Percentiles rank a stretch among this genome's conserved stretches.
phyloP scores from a whole-genome alignment of 2,113 vertebrate genomes.

The Pao palembangensis region DNA sequence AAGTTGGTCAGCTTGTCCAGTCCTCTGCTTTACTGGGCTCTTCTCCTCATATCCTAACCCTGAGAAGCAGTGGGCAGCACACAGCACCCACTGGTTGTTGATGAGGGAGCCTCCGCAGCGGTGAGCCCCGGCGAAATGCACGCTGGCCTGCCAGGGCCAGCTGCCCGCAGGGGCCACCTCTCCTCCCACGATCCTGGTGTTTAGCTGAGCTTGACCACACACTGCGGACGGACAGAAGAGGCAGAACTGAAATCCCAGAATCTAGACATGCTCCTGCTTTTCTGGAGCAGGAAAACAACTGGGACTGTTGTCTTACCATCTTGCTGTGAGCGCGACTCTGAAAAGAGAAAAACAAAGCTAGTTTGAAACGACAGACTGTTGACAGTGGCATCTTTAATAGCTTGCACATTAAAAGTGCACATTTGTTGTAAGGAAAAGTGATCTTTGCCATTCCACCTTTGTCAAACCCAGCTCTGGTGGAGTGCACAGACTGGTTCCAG shows the following conservation, averaged over 20 bases:
- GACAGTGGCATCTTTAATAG: no score
- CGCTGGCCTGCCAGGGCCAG: conserved; percentile 78
- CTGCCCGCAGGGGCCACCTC: conserved; percentile 26
- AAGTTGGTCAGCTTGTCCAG: not conserved
- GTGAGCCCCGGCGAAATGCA: conserved; percentile 16
- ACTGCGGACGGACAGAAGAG: conserved; percentile 41
- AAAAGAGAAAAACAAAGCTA: conserved; percentile 22
- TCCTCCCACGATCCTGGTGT: conserved; percentile 72
- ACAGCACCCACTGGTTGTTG: conserved; percentile 70
- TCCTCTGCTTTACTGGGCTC: no score
- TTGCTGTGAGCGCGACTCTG: conserved; percentile 48
- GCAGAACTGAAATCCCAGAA: not conserved
- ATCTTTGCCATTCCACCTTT: no score
- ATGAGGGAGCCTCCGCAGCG: conserved; percentile 77
- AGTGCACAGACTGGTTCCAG: no score
- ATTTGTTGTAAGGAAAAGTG: no score
- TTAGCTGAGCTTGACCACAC: conserved; percentile 54
- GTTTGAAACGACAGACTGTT: no score
- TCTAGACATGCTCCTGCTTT: no score
- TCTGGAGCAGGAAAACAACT: not conserved
- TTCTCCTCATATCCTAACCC: conserved; percentile 14
- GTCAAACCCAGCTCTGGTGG: no score
- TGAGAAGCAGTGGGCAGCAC: conserved; percentile 67
- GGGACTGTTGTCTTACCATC: conserved; percentile 28
- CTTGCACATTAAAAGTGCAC: no score